These are phyloP conservation scores for Carapus acus DNA, from an alignment of 2,797 vertebrate genomes.

Conservation along the genomic window DNA sequence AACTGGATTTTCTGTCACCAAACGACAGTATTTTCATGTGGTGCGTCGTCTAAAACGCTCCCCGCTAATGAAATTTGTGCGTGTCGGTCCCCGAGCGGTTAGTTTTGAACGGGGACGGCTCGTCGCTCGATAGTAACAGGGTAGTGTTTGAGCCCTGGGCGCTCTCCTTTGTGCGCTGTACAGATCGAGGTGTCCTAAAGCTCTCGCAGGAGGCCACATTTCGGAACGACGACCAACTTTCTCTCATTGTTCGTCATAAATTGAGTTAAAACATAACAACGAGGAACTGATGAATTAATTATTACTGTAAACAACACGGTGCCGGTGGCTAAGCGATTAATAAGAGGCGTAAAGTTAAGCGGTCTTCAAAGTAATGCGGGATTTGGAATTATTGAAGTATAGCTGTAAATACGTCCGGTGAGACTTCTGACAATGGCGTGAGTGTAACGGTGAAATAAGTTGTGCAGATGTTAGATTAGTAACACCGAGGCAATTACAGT, in stretches of 20 bases:
- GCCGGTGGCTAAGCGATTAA: no score
- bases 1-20: conserved; percentile 19
- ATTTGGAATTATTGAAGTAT: conserved; percentile 9
- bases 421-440: background rate
- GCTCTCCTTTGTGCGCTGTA: conserved; percentile 57
- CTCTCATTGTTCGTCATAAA: fast-evolving
- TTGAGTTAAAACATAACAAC: background rate
- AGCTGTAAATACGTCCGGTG: background rate
- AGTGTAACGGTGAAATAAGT: conserved; percentile 11
- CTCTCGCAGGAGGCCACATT: background rate
- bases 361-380: background rate
- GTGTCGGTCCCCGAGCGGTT: background rate
- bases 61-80: background rate
- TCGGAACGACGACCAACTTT: background rate
- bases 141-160: conserved; percentile 31
- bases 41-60: background rate
- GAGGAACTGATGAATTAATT: background rate
- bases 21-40: background rate
- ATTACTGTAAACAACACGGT: no score
- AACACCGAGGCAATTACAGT: background rate
- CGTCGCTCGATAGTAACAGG: conserved; percentile 28
- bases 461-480: background rate
- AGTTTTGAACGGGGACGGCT: conserved; percentile 4
- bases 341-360: background rate
- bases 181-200: conserved; percentile 14